A percentile compares a stretch with the other conserved stretches of the same genome.
Conservation (phyloP, 2,888 invertebrate species). For the Sarcophaga rosellei region DNA sequence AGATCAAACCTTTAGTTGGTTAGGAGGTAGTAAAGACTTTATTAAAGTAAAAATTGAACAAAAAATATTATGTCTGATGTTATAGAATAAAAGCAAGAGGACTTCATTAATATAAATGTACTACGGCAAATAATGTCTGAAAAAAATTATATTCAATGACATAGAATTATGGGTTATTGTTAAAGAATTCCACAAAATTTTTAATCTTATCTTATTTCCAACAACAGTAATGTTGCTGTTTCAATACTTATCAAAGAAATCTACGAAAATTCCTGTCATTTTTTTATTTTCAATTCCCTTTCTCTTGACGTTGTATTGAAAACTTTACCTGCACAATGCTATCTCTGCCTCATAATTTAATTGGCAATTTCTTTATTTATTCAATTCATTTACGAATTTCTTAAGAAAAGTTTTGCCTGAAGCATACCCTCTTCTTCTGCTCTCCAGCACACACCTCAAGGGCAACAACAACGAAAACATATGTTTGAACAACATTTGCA, state of each 20-base stretch:
- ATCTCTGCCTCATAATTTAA: slow-evolving; percentile 43
- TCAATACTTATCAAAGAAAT: too few species aligned
- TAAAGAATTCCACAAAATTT: too few species aligned
- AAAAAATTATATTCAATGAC: too few species aligned
- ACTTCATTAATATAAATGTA: too few species aligned
- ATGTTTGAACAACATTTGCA: slow-evolving; percentile 67
- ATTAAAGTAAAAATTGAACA: slow-evolving; percentile 11
- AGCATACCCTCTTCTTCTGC: neutral
- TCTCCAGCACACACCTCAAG: too few species aligned
- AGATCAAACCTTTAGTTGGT: too few species aligned
- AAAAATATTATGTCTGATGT: slow-evolving; percentile 44
- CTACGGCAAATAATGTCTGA: too few species aligned
- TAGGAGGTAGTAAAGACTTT: neutral
- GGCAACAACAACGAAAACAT: slow-evolving; percentile 44
- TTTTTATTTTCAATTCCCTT: neutral
- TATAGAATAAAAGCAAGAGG: slow-evolving; percentile 8
- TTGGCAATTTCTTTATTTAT: slow-evolving; percentile 65
- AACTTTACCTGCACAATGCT: slow-evolving; percentile 23
- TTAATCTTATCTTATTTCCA: too few species aligned
- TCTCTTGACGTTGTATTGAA: slow-evolving; percentile 20
- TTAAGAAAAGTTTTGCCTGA: slow-evolving; percentile 43
- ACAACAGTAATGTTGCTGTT: too few species aligned
- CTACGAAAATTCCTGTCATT: too few species aligned
- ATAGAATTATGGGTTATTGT: too few species aligned
- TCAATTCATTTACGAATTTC: slow-evolving; percentile 58